Base-by-base conservation (phyloP, 2,888 invertebrate genomes). In the Lasiommata megera region DNA sequence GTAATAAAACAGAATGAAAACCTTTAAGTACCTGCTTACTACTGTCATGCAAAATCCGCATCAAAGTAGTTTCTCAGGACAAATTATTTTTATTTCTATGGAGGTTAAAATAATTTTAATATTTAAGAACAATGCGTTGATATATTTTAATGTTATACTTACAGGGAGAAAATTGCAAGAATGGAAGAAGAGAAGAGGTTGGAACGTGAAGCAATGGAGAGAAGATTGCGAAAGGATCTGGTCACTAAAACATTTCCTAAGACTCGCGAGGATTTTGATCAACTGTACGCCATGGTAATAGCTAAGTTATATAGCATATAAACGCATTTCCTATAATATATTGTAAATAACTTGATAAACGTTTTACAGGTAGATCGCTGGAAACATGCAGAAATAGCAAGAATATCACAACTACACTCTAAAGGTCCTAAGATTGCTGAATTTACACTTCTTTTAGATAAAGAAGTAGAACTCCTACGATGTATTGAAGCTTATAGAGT, bases 381-480 rank as follows among this genome's bases (percentile, higher is more conserved):
- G 95, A 93, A 93, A 76, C 91, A 91, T 64, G 91, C 92, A 11
- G 93, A 94, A 84, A 90, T 93, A 54, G 83, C 93, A 50, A 90
- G 93, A 62, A 94, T 95, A 68, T 92, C 93, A 14, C 82, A 84
- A 60, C 82, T 93, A 72, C 93, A 94, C 69, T 92, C 94, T 18
- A 94, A 94, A 62, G 94, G 94, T 1, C 93, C 94, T 0, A 93
- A 94, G 76, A 93, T 94, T 56, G 94, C 95, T 0, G 94, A 94
- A 77, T 93, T 95, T 65, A 92, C 93, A 65, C 83, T 94, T 51
- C 83, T 96, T 54, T 85, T 96, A 5, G 94, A 95, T 62, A 95
- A 94, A 77, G 96, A 96, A 80, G 93, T 96, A 11, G 92, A 93
- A 71, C 85, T 95, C 69, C 80, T 95, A 0, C 91, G 92, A 43